Evolutionary conservation across 2,797 vertebrate genomes (phyloP).

Genomic region (Myripristis jacobus): DNA sequence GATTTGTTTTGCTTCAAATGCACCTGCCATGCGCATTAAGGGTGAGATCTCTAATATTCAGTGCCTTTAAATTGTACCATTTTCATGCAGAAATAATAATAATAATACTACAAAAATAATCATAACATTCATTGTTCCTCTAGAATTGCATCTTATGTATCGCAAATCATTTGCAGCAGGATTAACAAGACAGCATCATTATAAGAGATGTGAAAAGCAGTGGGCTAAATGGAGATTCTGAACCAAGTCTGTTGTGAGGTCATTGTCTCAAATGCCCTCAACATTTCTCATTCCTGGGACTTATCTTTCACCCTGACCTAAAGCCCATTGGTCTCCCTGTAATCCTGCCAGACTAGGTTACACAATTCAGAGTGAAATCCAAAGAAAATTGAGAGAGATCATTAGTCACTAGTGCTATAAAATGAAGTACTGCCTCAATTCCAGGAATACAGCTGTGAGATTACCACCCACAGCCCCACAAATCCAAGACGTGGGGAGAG

Average conservation of each 20-base stretch:
- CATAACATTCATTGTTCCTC: constrained; percentile 43
- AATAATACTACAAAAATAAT: too few relatives aligned
- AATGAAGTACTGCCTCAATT: constrained; percentile 60
- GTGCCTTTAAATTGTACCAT: constrained; percentile 26
- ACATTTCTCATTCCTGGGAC: constrained; percentile 31
- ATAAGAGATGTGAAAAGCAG: constrained; percentile 24
- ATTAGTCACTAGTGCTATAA: constrained; percentile 69
- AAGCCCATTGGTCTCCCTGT: constrained; percentile 31
- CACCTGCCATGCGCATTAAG: too few relatives aligned
- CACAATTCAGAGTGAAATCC: constrained; percentile 65
- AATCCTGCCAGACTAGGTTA: constrained; percentile 52
- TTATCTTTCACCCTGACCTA: constrained; percentile 35
- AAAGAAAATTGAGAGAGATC: constrained; percentile 65
- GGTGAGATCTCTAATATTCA: neutral
- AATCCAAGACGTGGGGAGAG: constrained; percentile 70
- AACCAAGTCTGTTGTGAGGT: constrained; percentile 18
- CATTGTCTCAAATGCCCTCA: constrained; percentile 36
- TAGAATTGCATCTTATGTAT: constrained; percentile 38
- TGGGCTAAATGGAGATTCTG: constrained; percentile 53
- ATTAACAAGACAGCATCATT: constrained; percentile 19
- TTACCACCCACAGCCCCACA: constrained; percentile 71
- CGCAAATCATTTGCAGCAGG: constrained; percentile 29
- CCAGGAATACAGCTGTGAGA: constrained; percentile 70
- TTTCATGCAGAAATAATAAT: constrained; percentile 45
- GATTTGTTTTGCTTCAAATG: too few relatives aligned